phyloP scores from a whole-genome alignment of 2,797 vertebrate genomes.

The Bufotes viridis region DNA sequence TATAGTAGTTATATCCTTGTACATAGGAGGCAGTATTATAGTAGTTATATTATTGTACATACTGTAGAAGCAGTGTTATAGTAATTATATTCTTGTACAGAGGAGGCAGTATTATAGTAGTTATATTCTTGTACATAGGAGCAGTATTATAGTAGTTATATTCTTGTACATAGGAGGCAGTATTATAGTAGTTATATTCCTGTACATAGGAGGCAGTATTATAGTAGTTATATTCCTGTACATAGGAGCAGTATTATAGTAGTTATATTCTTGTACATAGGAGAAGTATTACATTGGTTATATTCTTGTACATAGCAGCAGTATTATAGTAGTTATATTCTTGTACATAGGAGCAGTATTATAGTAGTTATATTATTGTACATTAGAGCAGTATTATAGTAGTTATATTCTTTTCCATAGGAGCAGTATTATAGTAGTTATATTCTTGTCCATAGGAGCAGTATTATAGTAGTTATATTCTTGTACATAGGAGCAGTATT shows the following conservation, averaged over 20 bases:
- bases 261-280: conserved; percentile 2
- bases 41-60: no score
- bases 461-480: not conserved
- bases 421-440: not conserved
- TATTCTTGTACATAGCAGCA: not conserved
- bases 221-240: conserved; percentile 10
- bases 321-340: conserved; percentile 3
- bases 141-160: conserved; percentile 19
- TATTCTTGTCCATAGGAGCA: not conserved
- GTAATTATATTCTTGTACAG: not conserved
- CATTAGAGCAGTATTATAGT: conserved; percentile 5
- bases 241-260: not conserved
- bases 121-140: conserved; percentile 4
- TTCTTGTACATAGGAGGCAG: conserved; percentile 9
- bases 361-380: conserved; percentile 1
- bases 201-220: not conserved
- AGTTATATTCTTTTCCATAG: conserved; percentile 9
- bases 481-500: not conserved
- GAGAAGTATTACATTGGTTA: no score
- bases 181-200: conserved; percentile 5
- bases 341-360: not conserved
- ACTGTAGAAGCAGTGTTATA: no score
- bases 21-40: not conserved
- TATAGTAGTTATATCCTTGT: not conserved
- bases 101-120: not conserved